phyloP scores from a whole-genome alignment of 1,140 invertebrate species.

The Saccostrea cuccullata region DNA sequence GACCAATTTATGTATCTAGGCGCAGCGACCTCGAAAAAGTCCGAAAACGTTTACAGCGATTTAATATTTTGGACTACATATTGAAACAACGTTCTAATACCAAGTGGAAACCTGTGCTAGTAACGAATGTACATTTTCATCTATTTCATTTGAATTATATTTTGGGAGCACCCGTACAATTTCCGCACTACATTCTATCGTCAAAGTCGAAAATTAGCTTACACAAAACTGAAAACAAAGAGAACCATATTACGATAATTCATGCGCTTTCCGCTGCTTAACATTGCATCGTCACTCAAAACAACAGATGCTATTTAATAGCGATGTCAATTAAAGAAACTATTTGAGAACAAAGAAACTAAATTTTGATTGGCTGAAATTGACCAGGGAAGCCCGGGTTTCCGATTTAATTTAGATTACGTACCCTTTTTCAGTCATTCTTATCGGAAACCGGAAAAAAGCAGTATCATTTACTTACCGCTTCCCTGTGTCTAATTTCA shows the following conservation, averaged over 20 bases:
- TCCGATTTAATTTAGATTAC: no score
- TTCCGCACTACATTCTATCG: constrained; percentile 34
- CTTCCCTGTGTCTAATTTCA: no score
- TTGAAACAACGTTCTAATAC: constrained; percentile 20
- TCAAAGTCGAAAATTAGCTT: constrained; percentile 25
- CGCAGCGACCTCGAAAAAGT: constrained; percentile 21
- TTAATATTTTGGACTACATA: constrained; percentile 23
- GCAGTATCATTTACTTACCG: no score
- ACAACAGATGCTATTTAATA: neutral
- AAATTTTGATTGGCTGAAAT: no score
- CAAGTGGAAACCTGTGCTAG: constrained; percentile 39
- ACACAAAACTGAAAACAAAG: neutral
- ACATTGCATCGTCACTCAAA: constrained; percentile 39
- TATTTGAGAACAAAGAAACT: no score
- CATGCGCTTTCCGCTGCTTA: constrained; percentile 48
- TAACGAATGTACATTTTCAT: constrained; percentile 37
- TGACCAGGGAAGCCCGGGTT: no score
- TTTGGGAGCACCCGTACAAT: neutral
- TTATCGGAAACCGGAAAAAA: no score
- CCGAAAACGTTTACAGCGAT: neutral
- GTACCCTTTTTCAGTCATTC: no score
- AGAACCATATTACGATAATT: constrained; percentile 17
- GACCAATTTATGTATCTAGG: constrained; percentile 40
- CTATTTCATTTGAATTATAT: constrained; percentile 41
- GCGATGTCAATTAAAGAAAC: no score